phyloP scores from a whole-genome alignment of 1,140 invertebrate genomes.

The Drosophila sp. region DNA sequence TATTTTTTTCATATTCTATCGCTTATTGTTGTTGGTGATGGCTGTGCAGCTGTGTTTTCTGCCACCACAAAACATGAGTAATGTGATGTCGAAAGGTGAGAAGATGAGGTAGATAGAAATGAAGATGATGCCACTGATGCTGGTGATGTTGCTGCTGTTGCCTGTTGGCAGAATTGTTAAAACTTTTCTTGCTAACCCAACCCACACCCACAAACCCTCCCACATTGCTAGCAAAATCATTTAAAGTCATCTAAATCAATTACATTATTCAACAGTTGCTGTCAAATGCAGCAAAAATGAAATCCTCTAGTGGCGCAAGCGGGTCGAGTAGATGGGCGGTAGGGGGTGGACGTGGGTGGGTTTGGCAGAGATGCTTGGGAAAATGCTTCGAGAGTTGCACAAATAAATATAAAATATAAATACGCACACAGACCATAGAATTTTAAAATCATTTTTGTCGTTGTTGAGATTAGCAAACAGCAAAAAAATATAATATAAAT shows the following conservation, averaged over 20 bases:
- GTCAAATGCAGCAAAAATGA: slow-evolving; percentile 37
- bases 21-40: slow-evolving; percentile 18
- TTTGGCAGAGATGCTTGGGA: not conserved
- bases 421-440: slow-evolving; percentile 49
- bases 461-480: slow-evolving; percentile 54
- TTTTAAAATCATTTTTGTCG: slow-evolving; percentile 53
- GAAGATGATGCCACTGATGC: slow-evolving; percentile 8
- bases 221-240: slow-evolving; percentile 36
- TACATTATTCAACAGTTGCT: slow-evolving; percentile 43
- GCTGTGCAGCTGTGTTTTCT: slow-evolving; percentile 41
- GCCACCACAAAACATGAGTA: slow-evolving; percentile 75
- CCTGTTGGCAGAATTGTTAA: slow-evolving; percentile 49
- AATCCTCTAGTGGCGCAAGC: slow-evolving; percentile 21
- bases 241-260: slow-evolving; percentile 61
- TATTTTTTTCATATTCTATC: slow-evolving; percentile 24
- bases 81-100: slow-evolving; percentile 57
- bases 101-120: slow-evolving; percentile 12
- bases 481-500: slow-evolving; percentile 21
- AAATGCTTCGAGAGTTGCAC: slow-evolving; percentile 48
- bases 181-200: slow-evolving; percentile 45
- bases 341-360: not conserved
- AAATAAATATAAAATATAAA: slow-evolving; percentile 50
- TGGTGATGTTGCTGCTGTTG: slow-evolving; percentile 42
- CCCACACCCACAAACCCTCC: too few relatives aligned
- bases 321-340: not conserved